These are phyloP conservation scores for Polymixis flavicincta DNA, from an alignment of 2,888 invertebrate genomes.

Conservation along the genomic window DNA sequence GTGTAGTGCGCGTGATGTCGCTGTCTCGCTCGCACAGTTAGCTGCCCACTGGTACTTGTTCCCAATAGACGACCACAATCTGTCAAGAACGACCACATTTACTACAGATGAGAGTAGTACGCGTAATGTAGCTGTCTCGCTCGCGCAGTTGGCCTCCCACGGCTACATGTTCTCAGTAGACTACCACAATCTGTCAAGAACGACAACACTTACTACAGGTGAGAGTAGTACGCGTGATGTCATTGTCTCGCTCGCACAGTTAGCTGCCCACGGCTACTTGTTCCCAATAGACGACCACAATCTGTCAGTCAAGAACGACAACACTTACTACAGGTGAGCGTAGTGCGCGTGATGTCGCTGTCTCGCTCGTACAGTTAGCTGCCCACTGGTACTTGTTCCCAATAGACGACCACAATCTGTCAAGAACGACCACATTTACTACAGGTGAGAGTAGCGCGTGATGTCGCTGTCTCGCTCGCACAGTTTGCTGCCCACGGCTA, in stretches of 20 bases:
- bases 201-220: slow-evolving; percentile 96
- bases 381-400: slow-evolving; percentile 99
- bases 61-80: too few relatives aligned
- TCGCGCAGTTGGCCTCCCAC: too few relatives aligned
- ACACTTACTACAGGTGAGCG: slow-evolving; percentile 96
- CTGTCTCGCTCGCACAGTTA: too few relatives aligned
- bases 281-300: slow-evolving; percentile 99
- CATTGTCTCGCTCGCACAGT: too few relatives aligned
- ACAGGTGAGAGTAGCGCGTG: slow-evolving; percentile 89
- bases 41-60: too few relatives aligned
- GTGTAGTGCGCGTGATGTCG: too few relatives aligned
- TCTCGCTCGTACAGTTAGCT: slow-evolving; percentile 89
- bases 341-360: neutral
- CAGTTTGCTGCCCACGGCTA: slow-evolving; percentile 98
- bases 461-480: slow-evolving; percentile 5
- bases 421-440: slow-evolving; percentile 98
- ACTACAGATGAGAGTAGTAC: too few relatives aligned
- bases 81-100: too few relatives aligned
- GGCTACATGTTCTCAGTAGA: too few relatives aligned
- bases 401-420: slow-evolving; percentile 99
- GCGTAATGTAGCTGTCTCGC: too few relatives aligned
- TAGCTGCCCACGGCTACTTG: slow-evolving; percentile 97
- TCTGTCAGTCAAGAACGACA: slow-evolving; percentile 99
- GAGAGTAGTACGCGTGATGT: neutral
- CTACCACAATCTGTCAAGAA: too few relatives aligned